These are phyloP conservation scores for Uria aalge DNA, from an alignment of 2,113 vertebrate species.

Conservation along the genomic window DNA sequence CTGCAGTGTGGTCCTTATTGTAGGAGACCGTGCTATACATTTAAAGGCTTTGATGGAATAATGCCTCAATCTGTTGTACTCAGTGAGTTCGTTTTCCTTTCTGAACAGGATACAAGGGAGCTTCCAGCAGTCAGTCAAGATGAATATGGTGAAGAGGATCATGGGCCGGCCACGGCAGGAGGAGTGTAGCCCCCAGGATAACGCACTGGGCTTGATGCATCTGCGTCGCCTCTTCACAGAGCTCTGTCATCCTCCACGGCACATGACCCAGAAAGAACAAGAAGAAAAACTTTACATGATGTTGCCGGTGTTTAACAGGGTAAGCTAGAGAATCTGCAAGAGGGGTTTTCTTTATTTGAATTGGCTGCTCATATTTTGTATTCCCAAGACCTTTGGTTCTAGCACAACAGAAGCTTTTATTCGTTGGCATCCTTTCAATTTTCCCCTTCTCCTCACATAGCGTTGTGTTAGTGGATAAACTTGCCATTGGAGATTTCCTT, in stretches of 20 bases:
- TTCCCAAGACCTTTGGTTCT: neutral
- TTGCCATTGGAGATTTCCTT: neutral
- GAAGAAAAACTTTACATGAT: conserved; percentile 99
- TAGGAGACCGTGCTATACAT: neutral
- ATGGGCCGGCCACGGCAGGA: conserved; percentile 98
- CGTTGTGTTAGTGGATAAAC: neutral
- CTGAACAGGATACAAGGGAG: conserved; percentile 76
- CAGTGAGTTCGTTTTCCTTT: neutral
- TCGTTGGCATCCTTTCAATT: neutral
- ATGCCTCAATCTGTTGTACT: neutral
- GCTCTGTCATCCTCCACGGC: conserved; percentile 93
- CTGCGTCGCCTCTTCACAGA: conserved; percentile 96
- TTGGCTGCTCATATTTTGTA: neutral
- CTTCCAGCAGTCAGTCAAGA: conserved; percentile 85
- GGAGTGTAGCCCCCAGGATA: conserved; percentile 98
- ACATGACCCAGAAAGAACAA: conserved; percentile 99
- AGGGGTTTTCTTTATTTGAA: neutral
- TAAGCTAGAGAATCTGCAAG: conserved; percentile 52
- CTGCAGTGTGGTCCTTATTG: neutral
- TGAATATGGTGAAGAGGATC: conserved; percentile 99
- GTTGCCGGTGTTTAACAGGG: conserved; percentile 97
- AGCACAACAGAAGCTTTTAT: neutral
- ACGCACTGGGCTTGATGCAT: conserved; percentile 96
- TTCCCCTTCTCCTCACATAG: neutral
- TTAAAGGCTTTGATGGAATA: neutral